These are phyloP conservation scores for Corythornis leucogaster DNA, from an alignment of 2,797 vertebrate genomes.

Conservation along the genomic window DNA sequence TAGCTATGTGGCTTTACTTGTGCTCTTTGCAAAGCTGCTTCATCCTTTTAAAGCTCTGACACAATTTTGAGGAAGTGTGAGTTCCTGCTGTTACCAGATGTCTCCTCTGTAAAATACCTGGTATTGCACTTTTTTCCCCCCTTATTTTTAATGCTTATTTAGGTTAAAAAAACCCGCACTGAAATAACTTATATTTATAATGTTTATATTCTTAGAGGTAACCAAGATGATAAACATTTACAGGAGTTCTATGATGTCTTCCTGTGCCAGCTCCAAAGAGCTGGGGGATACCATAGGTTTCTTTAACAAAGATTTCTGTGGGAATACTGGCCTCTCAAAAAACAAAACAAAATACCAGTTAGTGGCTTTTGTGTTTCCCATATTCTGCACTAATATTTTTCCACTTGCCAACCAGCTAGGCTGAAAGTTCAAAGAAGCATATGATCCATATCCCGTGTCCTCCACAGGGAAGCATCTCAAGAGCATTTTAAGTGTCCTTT, in stretches of 20 bases:
- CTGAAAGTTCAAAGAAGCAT: background rate
- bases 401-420: background rate
- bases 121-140: background rate
- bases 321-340: background rate
- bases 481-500: background rate
- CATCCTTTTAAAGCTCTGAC: background rate
- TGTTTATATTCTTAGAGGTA: background rate
- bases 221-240: background rate
- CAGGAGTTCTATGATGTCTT: background rate
- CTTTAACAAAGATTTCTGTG: background rate
- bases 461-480: background rate
- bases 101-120: background rate
- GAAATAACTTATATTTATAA: background rate
- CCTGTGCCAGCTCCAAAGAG: background rate
- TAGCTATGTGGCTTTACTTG: background rate
- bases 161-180: background rate
- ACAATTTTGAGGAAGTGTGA: slow-evolving; percentile 42
- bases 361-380: background rate
- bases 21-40: background rate
- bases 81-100: slow-evolving; percentile 25
- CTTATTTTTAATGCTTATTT: background rate
- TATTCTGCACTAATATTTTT: background rate
- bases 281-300: background rate
- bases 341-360: background rate
- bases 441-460: background rate